phyloP scores from a whole-genome alignment of 2,113 vertebrate species.

The Phoenicopterus ruber region DNA sequence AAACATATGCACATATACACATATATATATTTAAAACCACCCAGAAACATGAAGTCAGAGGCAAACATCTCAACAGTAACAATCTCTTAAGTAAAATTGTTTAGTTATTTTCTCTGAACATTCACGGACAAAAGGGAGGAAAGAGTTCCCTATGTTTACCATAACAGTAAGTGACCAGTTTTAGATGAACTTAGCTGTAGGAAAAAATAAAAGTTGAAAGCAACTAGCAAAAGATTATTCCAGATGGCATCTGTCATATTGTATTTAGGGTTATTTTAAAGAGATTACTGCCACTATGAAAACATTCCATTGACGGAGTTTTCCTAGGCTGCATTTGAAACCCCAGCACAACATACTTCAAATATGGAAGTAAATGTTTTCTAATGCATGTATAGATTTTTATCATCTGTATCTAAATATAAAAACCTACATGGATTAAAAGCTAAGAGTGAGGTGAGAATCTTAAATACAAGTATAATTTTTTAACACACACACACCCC shows the following conservation, averaged over 20 bases:
- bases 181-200: constrained; percentile 72
- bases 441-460: constrained; percentile 6
- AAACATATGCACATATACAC: neutral
- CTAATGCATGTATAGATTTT: neutral
- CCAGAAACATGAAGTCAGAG: neutral
- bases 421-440: neutral
- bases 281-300: constrained; percentile 75
- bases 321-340: constrained; percentile 69
- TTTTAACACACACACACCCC: constrained; percentile 4
- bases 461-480: neutral
- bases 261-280: constrained; percentile 82
- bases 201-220: constrained; percentile 81
- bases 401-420: neutral
- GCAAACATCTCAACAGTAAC: neutral
- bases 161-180: constrained; percentile 71
- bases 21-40: neutral
- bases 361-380: constrained; percentile 33
- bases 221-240: constrained; percentile 79
- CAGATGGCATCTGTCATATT: constrained; percentile 83
- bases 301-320: constrained; percentile 76
- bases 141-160: constrained; percentile 28
- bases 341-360: constrained; percentile 51
- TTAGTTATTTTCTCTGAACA: neutral
- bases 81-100: neutral
- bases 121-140: neutral